These are phyloP conservation scores for Lamellibrachia luymesi DNA, from an alignment of 1,140 invertebrate species.

Conservation along the genomic window DNA sequence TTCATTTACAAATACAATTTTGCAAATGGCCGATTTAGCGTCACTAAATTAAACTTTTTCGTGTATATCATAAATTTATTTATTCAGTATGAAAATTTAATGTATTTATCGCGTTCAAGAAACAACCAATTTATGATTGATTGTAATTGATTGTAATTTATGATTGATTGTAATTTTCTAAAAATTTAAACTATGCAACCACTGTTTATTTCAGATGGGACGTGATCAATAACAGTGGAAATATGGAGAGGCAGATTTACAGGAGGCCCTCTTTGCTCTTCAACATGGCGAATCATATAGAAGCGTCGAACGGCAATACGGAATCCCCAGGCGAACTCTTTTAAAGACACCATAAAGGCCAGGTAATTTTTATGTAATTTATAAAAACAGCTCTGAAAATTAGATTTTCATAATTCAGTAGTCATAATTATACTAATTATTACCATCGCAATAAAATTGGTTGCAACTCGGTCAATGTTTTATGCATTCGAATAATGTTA, in stretches of 20 bases:
- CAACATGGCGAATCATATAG: too few relatives aligned
- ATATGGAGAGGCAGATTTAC: constrained; percentile 14
- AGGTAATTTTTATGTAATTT: constrained; percentile 13
- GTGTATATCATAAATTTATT: constrained; percentile 13
- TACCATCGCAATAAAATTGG: constrained; percentile 6
- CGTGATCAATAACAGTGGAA: too few relatives aligned
- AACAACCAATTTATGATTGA: constrained; percentile 2
- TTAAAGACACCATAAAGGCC: not conserved
- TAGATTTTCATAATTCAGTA: not conserved
- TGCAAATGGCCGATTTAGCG: constrained; percentile 13
- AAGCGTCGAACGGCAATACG: too few relatives aligned
- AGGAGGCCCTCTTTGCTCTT: constrained; percentile 11
- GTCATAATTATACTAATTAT: constrained; percentile 15
- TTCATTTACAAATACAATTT: constrained; percentile 12
- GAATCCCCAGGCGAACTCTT: too few relatives aligned
- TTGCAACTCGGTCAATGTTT: constrained; percentile 18
- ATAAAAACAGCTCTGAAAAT: not conserved
- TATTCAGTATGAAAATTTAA: not conserved
- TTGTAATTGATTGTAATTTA: not conserved
- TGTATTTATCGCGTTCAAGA: constrained; percentile 4
- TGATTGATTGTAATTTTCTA: not conserved
- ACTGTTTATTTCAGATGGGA: constrained; percentile 6
- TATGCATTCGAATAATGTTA: constrained; percentile 9
- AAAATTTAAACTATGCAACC: constrained; percentile 14
- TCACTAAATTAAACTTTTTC: constrained; percentile 17